A percentile compares a stretch with the other conserved stretches of the same genome.
These are phyloP conservation scores for Pterocles burchelli DNA, from an alignment of 2,113 vertebrate genomes.

Conservation along the genomic window DNA sequence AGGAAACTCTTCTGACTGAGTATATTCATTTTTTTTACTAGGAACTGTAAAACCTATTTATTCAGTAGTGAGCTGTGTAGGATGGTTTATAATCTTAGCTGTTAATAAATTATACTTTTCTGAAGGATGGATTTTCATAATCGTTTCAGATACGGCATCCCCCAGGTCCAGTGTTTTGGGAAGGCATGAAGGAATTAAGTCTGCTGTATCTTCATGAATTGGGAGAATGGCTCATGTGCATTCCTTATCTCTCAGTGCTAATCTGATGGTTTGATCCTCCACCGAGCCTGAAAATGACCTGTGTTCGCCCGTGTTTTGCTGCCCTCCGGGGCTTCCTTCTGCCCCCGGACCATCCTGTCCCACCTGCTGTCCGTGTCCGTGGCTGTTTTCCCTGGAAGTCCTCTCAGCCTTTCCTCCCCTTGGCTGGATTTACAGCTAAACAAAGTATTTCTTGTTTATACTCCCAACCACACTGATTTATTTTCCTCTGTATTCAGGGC, in stretches of 20 bases:
- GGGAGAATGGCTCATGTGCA: slow-evolving; percentile 46
- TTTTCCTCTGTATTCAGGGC: background rate
- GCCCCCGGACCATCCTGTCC: background rate
- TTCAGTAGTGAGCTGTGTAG: background rate
- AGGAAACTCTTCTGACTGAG: background rate
- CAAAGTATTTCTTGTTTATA: background rate
- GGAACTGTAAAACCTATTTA: background rate
- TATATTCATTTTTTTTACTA: background rate
- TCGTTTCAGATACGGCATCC: slow-evolving; percentile 69
- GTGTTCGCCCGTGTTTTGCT: background rate
- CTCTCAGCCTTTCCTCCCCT: background rate
- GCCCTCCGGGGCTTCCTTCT: too few relatives aligned
- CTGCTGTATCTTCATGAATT: slow-evolving; percentile 73
- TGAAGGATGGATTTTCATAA: background rate
- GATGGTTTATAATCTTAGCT: background rate
- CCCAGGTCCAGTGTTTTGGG: slow-evolving; percentile 71
- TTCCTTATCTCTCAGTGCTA: slow-evolving; percentile 65
- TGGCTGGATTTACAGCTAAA: background rate
- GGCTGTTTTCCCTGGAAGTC: background rate
- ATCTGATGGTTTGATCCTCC: slow-evolving; percentile 72
- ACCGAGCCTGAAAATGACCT: slow-evolving; percentile 72
- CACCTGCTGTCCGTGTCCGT: fast-evolving
- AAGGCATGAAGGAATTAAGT: slow-evolving; percentile 53
- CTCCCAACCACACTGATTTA: background rate
- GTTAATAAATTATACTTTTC: background rate